Evolutionary conservation across 1,140 invertebrate species (phyloP).

Genomic region (Microplitis demolitor): DNA sequence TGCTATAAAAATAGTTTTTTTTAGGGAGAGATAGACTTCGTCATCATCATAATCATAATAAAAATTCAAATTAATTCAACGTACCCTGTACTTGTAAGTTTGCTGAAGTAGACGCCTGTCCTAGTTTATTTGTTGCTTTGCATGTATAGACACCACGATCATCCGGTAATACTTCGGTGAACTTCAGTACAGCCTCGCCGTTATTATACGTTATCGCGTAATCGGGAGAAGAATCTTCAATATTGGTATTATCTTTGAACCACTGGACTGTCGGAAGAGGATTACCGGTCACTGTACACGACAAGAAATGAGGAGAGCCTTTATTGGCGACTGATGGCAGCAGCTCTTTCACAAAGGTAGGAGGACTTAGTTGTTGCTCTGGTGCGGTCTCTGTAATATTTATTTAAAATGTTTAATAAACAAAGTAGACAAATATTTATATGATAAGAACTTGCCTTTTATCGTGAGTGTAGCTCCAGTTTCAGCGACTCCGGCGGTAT

Average conservation of each 20-base stretch:
- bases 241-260: constrained; percentile 76
- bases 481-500: constrained; percentile 72
- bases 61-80: constrained; percentile 33
- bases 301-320: constrained; percentile 70
- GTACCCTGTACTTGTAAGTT: constrained; percentile 63
- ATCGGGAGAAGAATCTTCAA: constrained; percentile 73
- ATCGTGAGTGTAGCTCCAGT: constrained; percentile 77
- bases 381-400: constrained; percentile 66
- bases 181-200: constrained; percentile 68
- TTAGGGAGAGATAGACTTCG: neutral
- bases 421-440: neutral
- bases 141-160: constrained; percentile 72
- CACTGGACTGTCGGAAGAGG: constrained; percentile 80
- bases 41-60: neutral
- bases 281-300: constrained; percentile 75
- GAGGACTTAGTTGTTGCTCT: constrained; percentile 69
- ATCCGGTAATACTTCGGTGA: constrained; percentile 64
- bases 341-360: constrained; percentile 70
- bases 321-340: constrained; percentile 68
- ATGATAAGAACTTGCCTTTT: constrained; percentile 62
- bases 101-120: constrained; percentile 66
- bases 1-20: constrained; percentile 5
- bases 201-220: constrained; percentile 72
- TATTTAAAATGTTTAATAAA: constrained; percentile 12
- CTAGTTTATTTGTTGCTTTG: constrained; percentile 72